Conservation (phyloP, 2,888 invertebrate species). For the Bombylius discolor region DNA sequence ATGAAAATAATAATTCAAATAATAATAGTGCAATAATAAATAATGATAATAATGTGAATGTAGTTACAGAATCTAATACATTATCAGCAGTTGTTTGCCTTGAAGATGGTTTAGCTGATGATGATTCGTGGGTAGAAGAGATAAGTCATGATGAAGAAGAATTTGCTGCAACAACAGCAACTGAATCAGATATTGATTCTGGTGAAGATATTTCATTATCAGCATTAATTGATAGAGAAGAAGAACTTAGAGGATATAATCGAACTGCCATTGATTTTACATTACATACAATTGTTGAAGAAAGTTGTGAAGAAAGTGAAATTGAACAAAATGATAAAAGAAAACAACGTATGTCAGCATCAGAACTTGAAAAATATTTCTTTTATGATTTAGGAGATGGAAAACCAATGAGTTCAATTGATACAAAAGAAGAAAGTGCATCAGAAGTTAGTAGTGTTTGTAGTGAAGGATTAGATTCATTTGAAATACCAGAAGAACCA, state of each 20-base stretch:
- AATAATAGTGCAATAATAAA: slow-evolving; percentile 4
- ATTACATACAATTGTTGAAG: slow-evolving; percentile 84
- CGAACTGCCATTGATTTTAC: slow-evolving; percentile 77
- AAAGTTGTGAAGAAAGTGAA: slow-evolving; percentile 89
- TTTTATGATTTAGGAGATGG: slow-evolving; percentile 75
- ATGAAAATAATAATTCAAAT: slow-evolving; percentile 2
- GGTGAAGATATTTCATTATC: slow-evolving; percentile 48
- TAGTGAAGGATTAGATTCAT: slow-evolving; percentile 68
- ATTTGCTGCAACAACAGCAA: slow-evolving; percentile 44
- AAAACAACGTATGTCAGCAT: slow-evolving; percentile 57
- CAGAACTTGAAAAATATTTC: slow-evolving; percentile 82
- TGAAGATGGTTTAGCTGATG: slow-evolving; percentile 78
- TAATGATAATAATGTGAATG: slow-evolving; percentile 42
- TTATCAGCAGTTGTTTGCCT: slow-evolving; percentile 59
- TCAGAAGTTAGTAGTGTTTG: slow-evolving; percentile 79
- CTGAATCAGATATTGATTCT: slow-evolving; percentile 50
- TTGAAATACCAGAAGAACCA: slow-evolving; percentile 38
- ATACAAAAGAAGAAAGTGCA: slow-evolving; percentile 46
- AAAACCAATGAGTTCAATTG: slow-evolving; percentile 36
- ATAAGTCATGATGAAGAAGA: slow-evolving; percentile 66
- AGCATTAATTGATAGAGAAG: slow-evolving; percentile 57
- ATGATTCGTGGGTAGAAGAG: slow-evolving; percentile 87
- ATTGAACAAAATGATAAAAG: slow-evolving; percentile 45
- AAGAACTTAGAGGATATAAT: slow-evolving; percentile 70
- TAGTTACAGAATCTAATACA: slow-evolving; percentile 56